Percentiles rank a stretch among this genome's conserved stretches.
Conservation (phyloP, 2,888 invertebrate genomes). For the Brachypalpus laphriformis region DNA sequence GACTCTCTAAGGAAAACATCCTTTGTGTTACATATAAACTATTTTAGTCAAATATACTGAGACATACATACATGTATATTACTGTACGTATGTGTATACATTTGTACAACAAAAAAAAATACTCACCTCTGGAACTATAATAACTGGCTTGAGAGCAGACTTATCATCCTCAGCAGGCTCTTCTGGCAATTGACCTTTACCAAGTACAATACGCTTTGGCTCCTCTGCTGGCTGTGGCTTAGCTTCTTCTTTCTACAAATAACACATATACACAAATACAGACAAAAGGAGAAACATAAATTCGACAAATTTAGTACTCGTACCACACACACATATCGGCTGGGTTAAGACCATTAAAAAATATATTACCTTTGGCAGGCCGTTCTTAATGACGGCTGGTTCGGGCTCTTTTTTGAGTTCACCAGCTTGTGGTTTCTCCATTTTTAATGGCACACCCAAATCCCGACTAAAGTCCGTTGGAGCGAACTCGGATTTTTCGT, state of each 20-base stretch:
- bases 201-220: constrained; percentile 78
- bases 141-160: constrained; percentile 80
- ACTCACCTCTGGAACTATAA: constrained; percentile 81
- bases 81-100: neutral
- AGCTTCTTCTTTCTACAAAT: constrained; percentile 80
- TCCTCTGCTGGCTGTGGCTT: constrained; percentile 75
- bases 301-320: neutral
- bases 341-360: too few relatives aligned
- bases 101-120: neutral
- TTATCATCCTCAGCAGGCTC: constrained; percentile 78
- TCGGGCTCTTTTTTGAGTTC: constrained; percentile 77
- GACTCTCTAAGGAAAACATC: too few relatives aligned
- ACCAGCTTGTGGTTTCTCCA: constrained; percentile 79
- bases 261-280: constrained; percentile 49
- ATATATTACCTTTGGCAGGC: constrained; percentile 80
- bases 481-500: constrained; percentile 85
- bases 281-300: neutral
- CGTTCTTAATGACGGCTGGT: constrained; percentile 78
- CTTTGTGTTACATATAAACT: too few relatives aligned
- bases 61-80: too few relatives aligned
- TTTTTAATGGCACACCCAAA: constrained; percentile 80
- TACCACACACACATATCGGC: neutral
- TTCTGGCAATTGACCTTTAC: constrained; percentile 81
- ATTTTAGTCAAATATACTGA: too few relatives aligned
- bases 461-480: constrained; percentile 82